Evolutionary conservation across 2,113 vertebrate species (phyloP), one percentile per base, ranked within the genome.

Genomic region (Neofelis nebulosa): DNA sequence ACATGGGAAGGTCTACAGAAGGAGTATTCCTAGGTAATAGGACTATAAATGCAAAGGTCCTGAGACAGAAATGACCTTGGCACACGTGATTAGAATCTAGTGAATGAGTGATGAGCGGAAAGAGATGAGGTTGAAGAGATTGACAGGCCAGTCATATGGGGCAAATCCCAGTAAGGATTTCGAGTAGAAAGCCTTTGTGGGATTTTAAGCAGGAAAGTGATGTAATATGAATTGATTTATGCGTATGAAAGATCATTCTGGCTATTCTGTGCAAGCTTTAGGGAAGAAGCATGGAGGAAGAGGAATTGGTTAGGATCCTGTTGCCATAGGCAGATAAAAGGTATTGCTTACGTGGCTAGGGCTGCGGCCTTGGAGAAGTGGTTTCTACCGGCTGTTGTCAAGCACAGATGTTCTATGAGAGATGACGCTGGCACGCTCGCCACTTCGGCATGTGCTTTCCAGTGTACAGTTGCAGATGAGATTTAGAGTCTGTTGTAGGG

Each of bases 301-400:
- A 92, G 92, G 91, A 95, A 92, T 73, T 63, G 94, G 57, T 94
- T 38, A 81, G 78, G 63, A 87, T 14, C n/a, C 94, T 89, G 36
- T 36, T 73, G 48, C 21, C 85, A 25, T 9, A 57, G 52, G 48
- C 82, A 63, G 50, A 90, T 82, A 11, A 81, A 89, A 65, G 4
- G 27, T 45, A 55, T 57, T 88, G 69, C 31, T 71, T 36, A 14
- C 45, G 57, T 80, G 87, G 50, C 38, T 61, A 1, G 48, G 66
- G 10, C 33, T 48, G 6, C n/a, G 61, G 55, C 33, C 25, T 8
- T 36, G 65, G 25, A 95, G 82, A 97, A 81, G 71, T 94, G 50
- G 61, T 93, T 97, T 84, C 65, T 63, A 10, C 65, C 19, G 31
- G n/a, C 81, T 80, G 21, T 74, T 73, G 16, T 71, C 50, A 63